These are phyloP conservation scores for Oceanodroma tethys DNA, from an alignment of 2,113 vertebrate genomes.

Conservation along the genomic window DNA sequence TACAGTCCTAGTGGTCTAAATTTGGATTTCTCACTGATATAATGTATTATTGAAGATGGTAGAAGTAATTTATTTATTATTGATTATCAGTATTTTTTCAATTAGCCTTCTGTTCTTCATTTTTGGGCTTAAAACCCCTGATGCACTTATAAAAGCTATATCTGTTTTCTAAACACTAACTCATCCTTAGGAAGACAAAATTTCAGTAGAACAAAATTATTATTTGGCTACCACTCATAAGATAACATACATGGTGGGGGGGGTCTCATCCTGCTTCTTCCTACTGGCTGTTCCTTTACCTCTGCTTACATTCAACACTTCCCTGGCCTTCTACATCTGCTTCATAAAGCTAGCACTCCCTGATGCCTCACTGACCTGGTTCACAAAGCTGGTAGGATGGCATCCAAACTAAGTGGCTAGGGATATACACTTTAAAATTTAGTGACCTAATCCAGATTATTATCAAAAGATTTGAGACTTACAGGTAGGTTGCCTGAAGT, in stretches of 20 bases:
- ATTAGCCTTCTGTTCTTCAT: neutral
- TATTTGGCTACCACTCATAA: neutral
- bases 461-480: neutral
- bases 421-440: neutral
- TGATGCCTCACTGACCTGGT: neutral
- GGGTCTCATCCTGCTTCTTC: neutral
- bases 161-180: neutral
- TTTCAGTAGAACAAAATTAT: neutral
- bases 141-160: neutral
- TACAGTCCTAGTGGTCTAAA: neutral
- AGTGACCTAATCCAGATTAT: neutral
- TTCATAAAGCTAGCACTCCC: neutral
- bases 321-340: neutral
- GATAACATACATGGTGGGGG: neutral
- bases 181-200: neutral
- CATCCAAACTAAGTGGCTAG: neutral
- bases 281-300: neutral
- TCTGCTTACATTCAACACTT: neutral
- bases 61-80: neutral
- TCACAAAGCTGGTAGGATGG: neutral
- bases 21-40: neutral
- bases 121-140: neutral
- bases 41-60: neutral
- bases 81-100: neutral
- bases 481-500: neutral